Conservation (phyloP, 2,113 vertebrate genomes). For the Psettodes erumei region DNA sequence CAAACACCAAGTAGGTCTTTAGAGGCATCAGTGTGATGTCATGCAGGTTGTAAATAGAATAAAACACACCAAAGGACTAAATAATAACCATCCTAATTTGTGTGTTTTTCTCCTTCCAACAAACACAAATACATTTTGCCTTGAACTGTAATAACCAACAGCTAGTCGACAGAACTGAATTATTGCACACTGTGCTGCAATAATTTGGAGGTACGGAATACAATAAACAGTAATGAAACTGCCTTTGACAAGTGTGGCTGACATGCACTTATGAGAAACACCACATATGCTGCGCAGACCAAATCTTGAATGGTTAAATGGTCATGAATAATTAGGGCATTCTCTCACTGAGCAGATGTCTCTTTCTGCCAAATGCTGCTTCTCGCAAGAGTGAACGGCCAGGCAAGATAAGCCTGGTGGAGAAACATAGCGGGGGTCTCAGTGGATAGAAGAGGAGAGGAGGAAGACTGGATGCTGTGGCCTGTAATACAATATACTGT, state of each 20-base stretch:
- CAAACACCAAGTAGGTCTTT: too few species aligned
- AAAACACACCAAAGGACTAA: conserved; percentile 5
- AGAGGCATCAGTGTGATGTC: conserved; percentile 16
- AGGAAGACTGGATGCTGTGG: conserved; percentile 50
- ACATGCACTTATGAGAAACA: conserved; percentile 72
- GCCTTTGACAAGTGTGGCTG: conserved; percentile 72
- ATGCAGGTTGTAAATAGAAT: conserved; percentile 1
- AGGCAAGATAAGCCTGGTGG: conserved; percentile 69
- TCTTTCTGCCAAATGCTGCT: conserved; percentile 78
- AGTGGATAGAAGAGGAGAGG: conserved; percentile 34
- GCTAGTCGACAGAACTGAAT: conserved; percentile 4
- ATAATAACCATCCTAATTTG: background rate
- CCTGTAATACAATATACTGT: conserved; percentile 68
- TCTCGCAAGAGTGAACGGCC: conserved; percentile 73
- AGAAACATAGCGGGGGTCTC: conserved; percentile 54
- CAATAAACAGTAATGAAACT: conserved; percentile 63
- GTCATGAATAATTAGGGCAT: conserved; percentile 87
- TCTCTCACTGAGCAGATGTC: conserved; percentile 86
- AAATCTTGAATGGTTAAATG: conserved; percentile 84
- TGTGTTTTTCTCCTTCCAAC: background rate
- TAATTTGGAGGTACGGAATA: conserved; percentile 43
- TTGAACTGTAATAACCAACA: conserved; percentile 6
- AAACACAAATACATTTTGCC: conserved; percentile 11
- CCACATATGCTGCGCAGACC: conserved; percentile 80
- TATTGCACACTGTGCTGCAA: conserved; percentile 15